These are phyloP conservation scores for Catajapyx aquilonaris DNA, from an alignment of 1,140 invertebrate genomes.

Conservation along the genomic window DNA sequence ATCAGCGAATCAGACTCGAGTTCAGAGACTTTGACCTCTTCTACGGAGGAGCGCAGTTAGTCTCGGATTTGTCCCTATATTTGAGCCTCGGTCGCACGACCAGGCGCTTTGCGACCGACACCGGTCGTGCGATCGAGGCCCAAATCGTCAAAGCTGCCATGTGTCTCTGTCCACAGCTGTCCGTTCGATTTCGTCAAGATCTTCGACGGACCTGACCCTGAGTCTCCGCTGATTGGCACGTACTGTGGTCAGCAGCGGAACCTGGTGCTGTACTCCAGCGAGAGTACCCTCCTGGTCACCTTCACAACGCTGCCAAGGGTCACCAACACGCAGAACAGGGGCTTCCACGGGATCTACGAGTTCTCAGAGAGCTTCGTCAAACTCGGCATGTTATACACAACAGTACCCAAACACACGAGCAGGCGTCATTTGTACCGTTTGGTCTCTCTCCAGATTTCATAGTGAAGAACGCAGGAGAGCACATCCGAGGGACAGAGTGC, in stretches of 20 bases:
- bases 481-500: conserved; percentile 87
- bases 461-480: conserved; percentile 69
- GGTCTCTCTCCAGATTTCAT: conserved; percentile 59
- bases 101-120: no score
- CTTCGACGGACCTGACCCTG: conserved; percentile 74
- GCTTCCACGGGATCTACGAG: conserved; percentile 88
- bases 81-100: no score
- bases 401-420: neutral
- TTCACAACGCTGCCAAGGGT: conserved; percentile 74
- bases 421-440: conserved; percentile 4
- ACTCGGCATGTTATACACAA: conserved; percentile 40
- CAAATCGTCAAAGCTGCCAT: no score
- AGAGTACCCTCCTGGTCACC: conserved; percentile 65
- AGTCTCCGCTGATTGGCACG: conserved; percentile 75
- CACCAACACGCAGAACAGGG: conserved; percentile 79
- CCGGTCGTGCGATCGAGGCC: no score
- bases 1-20: conserved; percentile 82
- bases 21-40: conserved; percentile 98
- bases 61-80: no score
- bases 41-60: conserved; percentile 96
- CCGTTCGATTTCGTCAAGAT: conserved; percentile 95
- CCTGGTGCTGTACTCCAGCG: conserved; percentile 81
- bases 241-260: conserved; percentile 96
- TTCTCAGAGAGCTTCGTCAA: conserved; percentile 93
- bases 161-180: conserved; percentile 43